These are phyloP conservation scores for Zosterops lateralis DNA, from an alignment of 2,113 vertebrate species.

Conservation along the genomic window DNA sequence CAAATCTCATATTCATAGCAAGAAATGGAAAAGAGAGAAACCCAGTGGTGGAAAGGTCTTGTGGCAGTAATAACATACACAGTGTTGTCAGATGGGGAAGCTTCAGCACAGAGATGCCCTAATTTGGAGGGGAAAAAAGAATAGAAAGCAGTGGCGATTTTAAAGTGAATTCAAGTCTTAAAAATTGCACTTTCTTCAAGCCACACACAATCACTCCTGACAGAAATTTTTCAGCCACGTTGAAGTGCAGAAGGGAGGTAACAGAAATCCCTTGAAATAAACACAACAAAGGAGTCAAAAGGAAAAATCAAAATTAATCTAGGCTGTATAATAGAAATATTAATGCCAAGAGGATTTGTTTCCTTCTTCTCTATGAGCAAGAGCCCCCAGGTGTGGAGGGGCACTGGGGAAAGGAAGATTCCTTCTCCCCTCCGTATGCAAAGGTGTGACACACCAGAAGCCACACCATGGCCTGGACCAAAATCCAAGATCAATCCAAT, in stretches of 20 bases:
- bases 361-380: accelerated
- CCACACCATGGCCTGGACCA: not conserved
- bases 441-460: not conserved
- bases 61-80: not conserved
- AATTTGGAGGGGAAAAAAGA: not conserved
- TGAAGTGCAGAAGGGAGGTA: not conserved
- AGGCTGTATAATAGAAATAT: not conserved
- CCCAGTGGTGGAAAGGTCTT: not conserved
- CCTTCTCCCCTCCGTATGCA: not conserved
- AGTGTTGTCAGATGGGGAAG: not conserved
- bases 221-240: not conserved
- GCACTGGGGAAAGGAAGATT: not conserved
- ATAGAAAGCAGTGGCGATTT: conserved; percentile 7
- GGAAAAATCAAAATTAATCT: conserved; percentile 23
- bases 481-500: not conserved
- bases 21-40: not conserved
- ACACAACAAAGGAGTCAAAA: conserved; percentile 24
- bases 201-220: not conserved
- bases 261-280: conserved; percentile 36
- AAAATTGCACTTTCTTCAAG: not conserved
- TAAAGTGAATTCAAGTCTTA: not conserved
- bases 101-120: accelerated
- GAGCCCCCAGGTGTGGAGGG: not conserved
- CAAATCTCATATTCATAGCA: not conserved
- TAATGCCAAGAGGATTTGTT: not conserved